Base-by-base conservation (phyloP, 2,888 invertebrate species). In the Tryphoninae sp. region DNA sequence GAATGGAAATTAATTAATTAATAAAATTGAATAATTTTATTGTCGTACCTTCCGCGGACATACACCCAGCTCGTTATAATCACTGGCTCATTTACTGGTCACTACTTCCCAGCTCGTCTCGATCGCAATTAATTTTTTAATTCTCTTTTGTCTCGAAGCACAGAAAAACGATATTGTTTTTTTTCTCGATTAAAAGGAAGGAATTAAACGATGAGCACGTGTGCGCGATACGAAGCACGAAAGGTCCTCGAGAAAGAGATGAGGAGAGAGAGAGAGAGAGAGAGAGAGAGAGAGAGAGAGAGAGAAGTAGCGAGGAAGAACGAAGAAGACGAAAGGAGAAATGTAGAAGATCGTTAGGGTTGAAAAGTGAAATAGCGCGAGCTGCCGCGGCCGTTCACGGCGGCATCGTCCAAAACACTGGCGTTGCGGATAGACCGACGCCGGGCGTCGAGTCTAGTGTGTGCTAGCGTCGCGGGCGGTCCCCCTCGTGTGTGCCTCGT, bases 371-470 rank as follows among this genome's bases (percentile, higher is more conserved):
- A 78, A 78, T 45, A 51, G 64, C 76, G 73, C 67, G 76, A 73
- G 78, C 75, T 76, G 83, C 82, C 79, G 78, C 61, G 78, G 65
- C 81, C 86, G 87, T 86, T 89, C 89, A 89, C 90, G 89, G 88
- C 88, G 90, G 88, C 91, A 89, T 90, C 89, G 86, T 88, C 87
- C 86, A 87, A 87, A 87, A 86, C 86, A 91, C 90, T 90, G 88
- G 81, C 69, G 79, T 73, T 81, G 75, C 68, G 73, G 80, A 80
- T 69, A 11, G 78, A 61, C 81, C 81, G 84, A 85, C 84, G 84
- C 85, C 83, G 74, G 82, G 84, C 83, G 83, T 83, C 84, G 62
- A 76, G 77, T 77, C 68, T 69, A 84, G 82, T 79, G 82, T 73
- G 62, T 76, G 59, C 45, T 53, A 62, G 64, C 74, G 64, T 62